Base-by-base conservation (phyloP, 2,113 vertebrate species). In the Cygnus buccinator region DNA sequence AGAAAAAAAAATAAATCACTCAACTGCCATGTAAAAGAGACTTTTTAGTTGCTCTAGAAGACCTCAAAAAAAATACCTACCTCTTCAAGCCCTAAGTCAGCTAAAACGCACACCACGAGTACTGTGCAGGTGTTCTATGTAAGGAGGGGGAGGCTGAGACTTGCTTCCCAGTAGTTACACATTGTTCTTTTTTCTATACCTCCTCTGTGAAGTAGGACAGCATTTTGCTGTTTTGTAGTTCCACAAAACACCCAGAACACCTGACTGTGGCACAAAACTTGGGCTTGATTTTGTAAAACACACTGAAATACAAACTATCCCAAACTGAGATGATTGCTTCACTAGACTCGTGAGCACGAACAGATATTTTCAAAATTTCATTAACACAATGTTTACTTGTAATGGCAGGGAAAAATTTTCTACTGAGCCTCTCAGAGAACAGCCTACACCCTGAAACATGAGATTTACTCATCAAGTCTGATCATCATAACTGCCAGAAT, bases 61-160 rank as follows among this genome's bases (percentile, higher is more conserved):
- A 93, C 16, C 43, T 79, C 50, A 67, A 44, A 29, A 88, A 22
- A 48, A 48, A 87, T 23, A 65, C 4, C 6, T 4, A 26, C 7
- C 21, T 25, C 73, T 81, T 9, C n/a, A 33, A 54, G 50, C 63
- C 28, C 68, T 21, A 54, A 72, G 17, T 8, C 52, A 54, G 28
- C 20, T 7, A 77, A 14, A 85, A 48, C 66, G 55, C 2, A 55
- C 3, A 3, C 6, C 4, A 3, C 2, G 31, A 4, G 0, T 17
- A 58, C 11, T 19, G 8, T 9, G 33, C 81, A 59, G 13, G 31
- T 6, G 76, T 62, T 68, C 74, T 35, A 44, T 17, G 35, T 43
- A 46, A 1, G 25, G 16, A 70, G 8, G 2, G 18, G 4, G 15
- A 63, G 37, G 25, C 43, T 48, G 21, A 90, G 39, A 57, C 28